Evolutionary conservation across 2,113 vertebrate genomes (phyloP).

Genomic region (Tyto alba): DNA sequence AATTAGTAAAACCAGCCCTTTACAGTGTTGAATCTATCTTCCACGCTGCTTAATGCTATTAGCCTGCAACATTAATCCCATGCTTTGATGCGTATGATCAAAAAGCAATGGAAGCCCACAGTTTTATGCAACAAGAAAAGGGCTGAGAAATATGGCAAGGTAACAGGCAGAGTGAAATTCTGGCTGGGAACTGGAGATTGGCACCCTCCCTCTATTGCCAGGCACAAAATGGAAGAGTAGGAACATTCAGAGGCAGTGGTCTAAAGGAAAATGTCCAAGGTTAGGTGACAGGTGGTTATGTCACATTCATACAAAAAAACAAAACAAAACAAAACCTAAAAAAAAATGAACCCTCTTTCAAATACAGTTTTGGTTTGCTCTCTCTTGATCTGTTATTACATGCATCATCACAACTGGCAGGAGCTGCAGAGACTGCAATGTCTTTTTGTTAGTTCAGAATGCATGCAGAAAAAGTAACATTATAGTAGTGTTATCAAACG

Average conservation of each 20-base stretch:
- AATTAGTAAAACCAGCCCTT: not conserved
- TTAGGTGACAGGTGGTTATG: not conserved
- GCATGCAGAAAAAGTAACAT: not conserved
- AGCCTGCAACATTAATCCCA: not conserved
- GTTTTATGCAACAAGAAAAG: not conserved
- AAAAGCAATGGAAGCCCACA: not conserved
- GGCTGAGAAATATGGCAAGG: not conserved
- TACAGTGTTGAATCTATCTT: not conserved
- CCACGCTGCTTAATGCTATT: not conserved
- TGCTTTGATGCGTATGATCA: not conserved
- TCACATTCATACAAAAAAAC: too few species aligned
- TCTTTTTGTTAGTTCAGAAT: not conserved
- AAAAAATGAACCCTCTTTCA: not conserved
- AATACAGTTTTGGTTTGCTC: not conserved
- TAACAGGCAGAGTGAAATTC: not conserved
- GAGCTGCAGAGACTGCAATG: not conserved
- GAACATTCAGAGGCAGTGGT: not conserved
- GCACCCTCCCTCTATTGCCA: not conserved
- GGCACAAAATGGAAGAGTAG: not conserved
- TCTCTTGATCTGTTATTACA: not conserved
- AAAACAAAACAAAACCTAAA: too few species aligned
- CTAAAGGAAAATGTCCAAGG: not conserved
- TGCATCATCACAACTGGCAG: not conserved
- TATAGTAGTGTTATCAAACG: not conserved
- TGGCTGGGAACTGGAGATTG: not conserved